Evolutionary conservation across 2,888 invertebrate genomes (phyloP).

Genomic region (Anthrax anthrax): DNA sequence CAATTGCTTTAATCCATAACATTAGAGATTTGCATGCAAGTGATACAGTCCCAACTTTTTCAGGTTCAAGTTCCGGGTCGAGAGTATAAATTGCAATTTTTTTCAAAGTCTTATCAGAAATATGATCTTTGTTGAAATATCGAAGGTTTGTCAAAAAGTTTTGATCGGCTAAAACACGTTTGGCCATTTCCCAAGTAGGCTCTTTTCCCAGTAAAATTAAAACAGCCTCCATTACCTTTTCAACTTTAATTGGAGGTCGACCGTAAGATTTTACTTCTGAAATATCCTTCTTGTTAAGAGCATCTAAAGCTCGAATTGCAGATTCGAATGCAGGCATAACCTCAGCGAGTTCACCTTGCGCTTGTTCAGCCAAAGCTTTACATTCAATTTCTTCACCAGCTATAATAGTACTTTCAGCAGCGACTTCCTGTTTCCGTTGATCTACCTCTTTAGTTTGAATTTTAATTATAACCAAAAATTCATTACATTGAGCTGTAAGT

Average conservation of each 20-base stretch:
- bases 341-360: slow-evolving; percentile 66
- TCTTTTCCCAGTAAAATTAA: slow-evolving; percentile 56
- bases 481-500: slow-evolving; percentile 71
- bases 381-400: slow-evolving; percentile 68
- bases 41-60: slow-evolving; percentile 74
- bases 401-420: slow-evolving; percentile 57
- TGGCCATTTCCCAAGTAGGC: slow-evolving; percentile 78
- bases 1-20: slow-evolving; percentile 83
- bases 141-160: slow-evolving; percentile 64
- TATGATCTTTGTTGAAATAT: slow-evolving; percentile 80
- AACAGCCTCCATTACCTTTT: slow-evolving; percentile 82
- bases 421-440: slow-evolving; percentile 61
- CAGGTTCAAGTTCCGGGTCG: slow-evolving; percentile 74
- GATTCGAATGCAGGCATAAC: slow-evolving; percentile 81
- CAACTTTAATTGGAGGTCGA: slow-evolving; percentile 73
- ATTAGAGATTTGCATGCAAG: slow-evolving; percentile 75
- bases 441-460: slow-evolving; percentile 70
- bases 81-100: slow-evolving; percentile 65
- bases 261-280: slow-evolving; percentile 83
- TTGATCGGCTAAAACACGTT: slow-evolving; percentile 68
- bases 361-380: slow-evolving; percentile 65
- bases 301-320: slow-evolving; percentile 60
- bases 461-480: slow-evolving; percentile 68
- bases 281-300: slow-evolving; percentile 73
- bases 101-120: slow-evolving; percentile 65